phyloP scores from a whole-genome alignment of 2,888 invertebrate species.

The Bursaphelenchus okinawaensis region DNA sequence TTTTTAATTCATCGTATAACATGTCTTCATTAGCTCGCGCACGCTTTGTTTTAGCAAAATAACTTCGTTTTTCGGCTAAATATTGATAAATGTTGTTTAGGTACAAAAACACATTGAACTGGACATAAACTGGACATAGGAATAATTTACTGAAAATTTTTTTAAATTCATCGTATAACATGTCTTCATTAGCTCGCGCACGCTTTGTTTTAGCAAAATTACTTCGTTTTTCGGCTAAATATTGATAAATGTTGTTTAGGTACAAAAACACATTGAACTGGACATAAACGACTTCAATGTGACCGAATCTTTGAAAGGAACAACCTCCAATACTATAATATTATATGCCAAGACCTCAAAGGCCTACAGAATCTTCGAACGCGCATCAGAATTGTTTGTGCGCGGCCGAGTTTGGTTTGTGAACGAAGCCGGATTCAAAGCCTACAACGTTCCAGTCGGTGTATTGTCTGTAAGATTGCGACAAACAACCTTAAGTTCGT shows the following conservation, averaged over 20 bases:
- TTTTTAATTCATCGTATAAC: no score
- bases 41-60: no score
- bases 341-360: conserved; percentile 45
- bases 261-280: conserved; percentile 48
- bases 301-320: conserved; percentile 36
- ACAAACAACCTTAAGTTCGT: conserved; percentile 36
- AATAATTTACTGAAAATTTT: no score
- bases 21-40: no score
- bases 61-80: background rate
- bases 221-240: background rate
- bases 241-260: conserved; percentile 22
- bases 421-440: conserved; percentile 44
- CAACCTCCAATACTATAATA: conserved; percentile 51
- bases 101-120: conserved; percentile 48
- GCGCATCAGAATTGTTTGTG: conserved; percentile 21
- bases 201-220: no score
- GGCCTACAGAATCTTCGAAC: conserved; percentile 40
- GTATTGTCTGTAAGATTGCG: conserved; percentile 36
- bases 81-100: conserved; percentile 19
- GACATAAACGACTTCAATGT: conserved; percentile 7
- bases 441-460: conserved; percentile 45
- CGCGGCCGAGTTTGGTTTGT: conserved; percentile 49
- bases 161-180: no score
- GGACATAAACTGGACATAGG: conserved; percentile 1
- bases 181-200: no score